Conservation (phyloP, 2,797 vertebrate species). For the Platalea minor region DNA sequence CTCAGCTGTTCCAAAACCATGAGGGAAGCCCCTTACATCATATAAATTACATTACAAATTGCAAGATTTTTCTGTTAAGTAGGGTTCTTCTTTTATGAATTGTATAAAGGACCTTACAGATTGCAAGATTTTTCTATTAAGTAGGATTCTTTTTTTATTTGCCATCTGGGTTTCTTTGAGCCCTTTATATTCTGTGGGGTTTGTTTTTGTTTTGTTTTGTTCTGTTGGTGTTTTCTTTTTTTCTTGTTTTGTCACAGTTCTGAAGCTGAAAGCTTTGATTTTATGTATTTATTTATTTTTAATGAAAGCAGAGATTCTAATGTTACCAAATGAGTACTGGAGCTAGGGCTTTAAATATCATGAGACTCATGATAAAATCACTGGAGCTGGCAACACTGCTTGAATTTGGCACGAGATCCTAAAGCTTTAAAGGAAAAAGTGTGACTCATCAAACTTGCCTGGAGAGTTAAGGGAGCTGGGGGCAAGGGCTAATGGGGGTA, state of each 20-base stretch:
- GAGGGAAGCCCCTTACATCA: neutral
- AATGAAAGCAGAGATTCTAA: slow-evolving; percentile 37
- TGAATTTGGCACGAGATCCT: slow-evolving; percentile 52
- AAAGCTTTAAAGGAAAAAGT: slow-evolving; percentile 50
- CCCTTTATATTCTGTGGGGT: neutral
- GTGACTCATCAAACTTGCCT: slow-evolving; percentile 59
- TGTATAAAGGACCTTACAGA: neutral
- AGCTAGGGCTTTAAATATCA: slow-evolving; percentile 37
- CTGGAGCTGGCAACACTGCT: slow-evolving; percentile 23
- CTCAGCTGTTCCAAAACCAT: neutral
- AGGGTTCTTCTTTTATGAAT: neutral
- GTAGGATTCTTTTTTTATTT: neutral
- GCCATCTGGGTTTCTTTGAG: neutral
- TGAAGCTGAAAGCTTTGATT: slow-evolving; percentile 43
- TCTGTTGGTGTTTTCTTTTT: neutral
- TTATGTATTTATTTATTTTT: slow-evolving; percentile 51
- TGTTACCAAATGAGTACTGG: slow-evolving; percentile 31
- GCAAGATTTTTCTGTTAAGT: neutral
- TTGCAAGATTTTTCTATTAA: slow-evolving; percentile 3
- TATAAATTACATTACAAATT: neutral
- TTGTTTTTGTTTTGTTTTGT: neutral
- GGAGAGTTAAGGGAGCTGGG: slow-evolving; percentile 52
- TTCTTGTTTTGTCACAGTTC: slow-evolving; percentile 7
- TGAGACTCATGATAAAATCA: slow-evolving; percentile 58
- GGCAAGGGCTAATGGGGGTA: slow-evolving; percentile 40